Conservation (phyloP, 2,797 vertebrate genomes). For the Mormyrus hasselquistii region DNA sequence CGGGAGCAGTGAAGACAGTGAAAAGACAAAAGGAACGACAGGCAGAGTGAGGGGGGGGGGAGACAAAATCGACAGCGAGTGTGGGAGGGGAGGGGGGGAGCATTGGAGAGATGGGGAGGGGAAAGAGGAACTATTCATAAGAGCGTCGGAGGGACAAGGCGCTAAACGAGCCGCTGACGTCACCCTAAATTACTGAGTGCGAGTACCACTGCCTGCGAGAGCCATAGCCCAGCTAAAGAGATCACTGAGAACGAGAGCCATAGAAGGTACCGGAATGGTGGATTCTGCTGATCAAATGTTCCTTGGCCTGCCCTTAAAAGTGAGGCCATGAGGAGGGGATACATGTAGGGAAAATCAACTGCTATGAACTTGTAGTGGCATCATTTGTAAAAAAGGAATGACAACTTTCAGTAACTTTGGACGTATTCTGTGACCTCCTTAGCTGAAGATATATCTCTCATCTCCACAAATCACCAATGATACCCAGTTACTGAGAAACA, state of each 20-base stretch:
- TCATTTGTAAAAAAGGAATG: not conserved
- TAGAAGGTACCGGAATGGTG: not conserved
- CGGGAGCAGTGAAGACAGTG: constrained; percentile 60
- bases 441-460: not conserved
- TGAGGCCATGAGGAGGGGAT: not conserved
- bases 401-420: not conserved
- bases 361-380: not conserved
- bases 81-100: constrained; percentile 14
- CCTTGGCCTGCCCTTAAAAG: not conserved
- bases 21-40: constrained; percentile 31
- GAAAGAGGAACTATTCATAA: not conserved
- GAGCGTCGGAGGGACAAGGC: not conserved
- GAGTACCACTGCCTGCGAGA: not conserved
- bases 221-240: not conserved
- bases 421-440: not conserved
- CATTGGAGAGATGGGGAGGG: not conserved
- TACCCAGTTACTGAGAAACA: not conserved
- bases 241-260: not conserved
- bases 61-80: not conserved
- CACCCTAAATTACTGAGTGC: not conserved
- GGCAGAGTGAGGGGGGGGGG: constrained; percentile 16
- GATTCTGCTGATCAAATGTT: not conserved
- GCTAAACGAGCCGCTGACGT: not conserved
- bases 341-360: not conserved
- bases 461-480: not conserved